Percentiles rank a stretch among this genome's conserved stretches.
These are phyloP conservation scores for Invenusta paracnida DNA, from an alignment of 2,888 invertebrate species.

Conservation along the genomic window DNA sequence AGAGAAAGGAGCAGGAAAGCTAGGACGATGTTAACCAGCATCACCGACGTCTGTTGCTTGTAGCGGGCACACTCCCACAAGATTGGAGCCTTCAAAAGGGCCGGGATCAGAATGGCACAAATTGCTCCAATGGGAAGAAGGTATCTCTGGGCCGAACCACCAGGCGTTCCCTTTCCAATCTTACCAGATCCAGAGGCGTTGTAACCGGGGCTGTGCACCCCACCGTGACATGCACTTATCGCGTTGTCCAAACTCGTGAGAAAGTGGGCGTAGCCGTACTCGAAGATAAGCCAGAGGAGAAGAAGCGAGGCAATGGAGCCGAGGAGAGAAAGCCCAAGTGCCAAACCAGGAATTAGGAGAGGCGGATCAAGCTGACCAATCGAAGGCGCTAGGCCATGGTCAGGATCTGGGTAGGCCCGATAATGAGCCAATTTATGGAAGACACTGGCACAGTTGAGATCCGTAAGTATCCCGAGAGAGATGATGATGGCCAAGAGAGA, in stretches of 20 bases:
- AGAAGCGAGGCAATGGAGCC: constrained; percentile 10
- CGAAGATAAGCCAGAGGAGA: background rate
- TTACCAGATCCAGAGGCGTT: background rate
- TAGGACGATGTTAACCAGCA: background rate
- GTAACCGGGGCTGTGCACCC: background rate
- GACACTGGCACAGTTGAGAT: background rate
- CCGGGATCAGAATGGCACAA: background rate
- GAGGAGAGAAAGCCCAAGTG: background rate
- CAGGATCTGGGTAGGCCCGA: background rate
- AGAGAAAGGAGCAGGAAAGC: background rate
- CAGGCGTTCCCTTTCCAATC: no score
- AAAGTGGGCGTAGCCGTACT: constrained; percentile 28
- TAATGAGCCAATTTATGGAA: background rate
- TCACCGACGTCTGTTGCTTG: background rate
- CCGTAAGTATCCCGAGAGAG: background rate
- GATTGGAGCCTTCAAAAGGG: background rate
- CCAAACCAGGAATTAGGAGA: background rate
- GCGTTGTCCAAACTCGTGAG: background rate
- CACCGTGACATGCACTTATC: background rate
- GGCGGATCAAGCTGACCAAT: background rate
- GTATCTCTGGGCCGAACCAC: no score
- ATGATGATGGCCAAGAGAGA: constrained; percentile 25
- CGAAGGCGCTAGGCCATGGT: background rate
- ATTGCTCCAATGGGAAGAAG: background rate
- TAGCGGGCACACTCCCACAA: background rate